A percentile compares a stretch with the other conserved stretches of the same genome.
Evolutionary conservation across 2,113 vertebrate species (phyloP).

Genomic region (Porphyrio hochstetteri): DNA sequence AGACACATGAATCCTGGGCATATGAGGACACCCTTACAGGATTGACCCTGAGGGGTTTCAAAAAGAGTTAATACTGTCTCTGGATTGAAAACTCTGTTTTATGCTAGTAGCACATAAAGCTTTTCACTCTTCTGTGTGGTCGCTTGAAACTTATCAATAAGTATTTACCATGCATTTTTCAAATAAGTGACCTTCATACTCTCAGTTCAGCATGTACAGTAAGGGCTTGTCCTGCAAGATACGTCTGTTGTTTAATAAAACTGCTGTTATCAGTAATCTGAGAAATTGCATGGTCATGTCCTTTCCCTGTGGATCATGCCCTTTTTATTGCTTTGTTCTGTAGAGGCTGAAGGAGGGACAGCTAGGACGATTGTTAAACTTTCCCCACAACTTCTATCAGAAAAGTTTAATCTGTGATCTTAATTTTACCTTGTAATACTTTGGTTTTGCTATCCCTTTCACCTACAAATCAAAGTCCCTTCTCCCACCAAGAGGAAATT

Average conservation of each 20-base stretch:
- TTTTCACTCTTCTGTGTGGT: neutral
- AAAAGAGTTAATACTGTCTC: slow-evolving; percentile 13
- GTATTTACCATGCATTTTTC: slow-evolving; percentile 1
- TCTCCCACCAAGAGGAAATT: neutral
- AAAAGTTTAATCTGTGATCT: neutral
- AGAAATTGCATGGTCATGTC: neutral
- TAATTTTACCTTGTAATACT: neutral
- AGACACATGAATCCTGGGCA: neutral
- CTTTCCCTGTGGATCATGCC: neutral
- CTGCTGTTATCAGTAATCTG: neutral
- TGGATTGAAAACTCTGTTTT: slow-evolving; percentile 29
- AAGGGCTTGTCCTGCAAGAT: neutral
- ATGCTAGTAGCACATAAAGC: slow-evolving; percentile 19
- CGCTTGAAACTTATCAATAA: neutral
- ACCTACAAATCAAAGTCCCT: neutral
- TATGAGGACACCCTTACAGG: slow-evolving; percentile 10
- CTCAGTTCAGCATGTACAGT: neutral
- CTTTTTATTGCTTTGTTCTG: neutral
- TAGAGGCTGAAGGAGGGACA: neutral
- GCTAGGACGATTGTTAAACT: neutral
- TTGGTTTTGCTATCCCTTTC: neutral
- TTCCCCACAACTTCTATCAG: neutral
- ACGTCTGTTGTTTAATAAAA: neutral
- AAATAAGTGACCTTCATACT: slow-evolving; percentile 21
- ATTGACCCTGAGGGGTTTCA: slow-evolving; percentile 4